Evolutionary conservation across 2,113 vertebrate species (phyloP).

Genomic region (Periophthalmus modestus): DNA sequence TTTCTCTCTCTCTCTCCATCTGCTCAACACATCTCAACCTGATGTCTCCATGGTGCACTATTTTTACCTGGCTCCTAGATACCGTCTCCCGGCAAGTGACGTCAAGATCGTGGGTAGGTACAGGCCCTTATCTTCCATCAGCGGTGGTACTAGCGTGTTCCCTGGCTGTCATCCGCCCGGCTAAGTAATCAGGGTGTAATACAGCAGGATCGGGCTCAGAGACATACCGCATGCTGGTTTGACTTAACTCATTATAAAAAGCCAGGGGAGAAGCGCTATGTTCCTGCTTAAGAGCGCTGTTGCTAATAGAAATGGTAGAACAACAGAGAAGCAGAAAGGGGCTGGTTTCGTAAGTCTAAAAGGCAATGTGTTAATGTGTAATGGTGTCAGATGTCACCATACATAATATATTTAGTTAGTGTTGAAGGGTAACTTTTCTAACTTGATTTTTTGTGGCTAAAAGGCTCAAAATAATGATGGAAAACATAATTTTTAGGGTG

Average conservation of each 20-base stretch:
- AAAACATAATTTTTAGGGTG: too few relatives aligned
- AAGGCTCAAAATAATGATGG: too few relatives aligned
- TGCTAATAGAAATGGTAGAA: conserved; percentile 4
- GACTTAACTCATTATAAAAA: conserved; percentile 16
- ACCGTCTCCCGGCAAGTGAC: conserved; percentile 64
- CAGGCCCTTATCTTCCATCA: conserved; percentile 39
- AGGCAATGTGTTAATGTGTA: background rate
- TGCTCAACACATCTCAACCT: conserved; percentile 65
- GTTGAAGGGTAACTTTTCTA: background rate
- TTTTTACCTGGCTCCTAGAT: conserved; percentile 73
- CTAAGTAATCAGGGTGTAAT: conserved; percentile 38
- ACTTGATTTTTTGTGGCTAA: background rate
- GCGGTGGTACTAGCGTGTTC: conserved; percentile 31
- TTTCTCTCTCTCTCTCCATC: conserved; percentile 50
- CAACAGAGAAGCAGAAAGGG: background rate
- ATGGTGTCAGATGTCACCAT: background rate
- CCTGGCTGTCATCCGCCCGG: conserved; percentile 32
- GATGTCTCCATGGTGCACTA: conserved; percentile 64
- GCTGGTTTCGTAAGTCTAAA: background rate
- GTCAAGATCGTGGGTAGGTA: conserved; percentile 38
- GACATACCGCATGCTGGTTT: background rate
- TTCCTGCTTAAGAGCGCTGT: background rate
- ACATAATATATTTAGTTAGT: background rate
- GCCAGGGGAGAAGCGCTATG: background rate
- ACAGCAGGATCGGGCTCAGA: conserved; percentile 18